Evolutionary conservation across 2,113 vertebrate genomes (phyloP), one percentile per base, ranked within the genome.

Genomic region (Ceuthmochares aereus): DNA sequence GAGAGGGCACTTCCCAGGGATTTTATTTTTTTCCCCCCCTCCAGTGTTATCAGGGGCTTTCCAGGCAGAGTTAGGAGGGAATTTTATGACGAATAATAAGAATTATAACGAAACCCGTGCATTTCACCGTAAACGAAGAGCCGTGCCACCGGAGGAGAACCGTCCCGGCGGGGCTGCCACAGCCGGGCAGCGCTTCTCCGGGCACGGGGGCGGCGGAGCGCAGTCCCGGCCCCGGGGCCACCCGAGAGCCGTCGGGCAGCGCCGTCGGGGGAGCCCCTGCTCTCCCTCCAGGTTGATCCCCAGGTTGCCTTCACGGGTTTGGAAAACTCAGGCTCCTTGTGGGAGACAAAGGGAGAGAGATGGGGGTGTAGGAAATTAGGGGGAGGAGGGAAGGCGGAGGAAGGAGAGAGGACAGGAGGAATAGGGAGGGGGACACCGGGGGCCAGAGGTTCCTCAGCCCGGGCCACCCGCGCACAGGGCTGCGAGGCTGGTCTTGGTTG

Each of bases 361-460:
- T 9, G 29, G 14, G 43, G 11, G 23, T 4, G 49, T 5, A 29
- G 25, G 32, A 17, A 8, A 43, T 26, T 49, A 51, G 20, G 55
- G 23, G 36, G 63, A 18, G 4, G 30, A 21, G 60, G 10, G 3
- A 30, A 78, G 20, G 11, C 17, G 21, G 26, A 58, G 56, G 55
- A 68, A 81, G 30, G 7, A 62, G 40, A 56, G 9, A 3, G 12
- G 15, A 42, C 14, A 43, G 36, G 17, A 70, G 19, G 14, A 16
- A 8, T 0, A 2, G 25, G 36, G 17, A 70, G 19, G 12, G 16
- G 8, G 0, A 2, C 29, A 52, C 45, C 1, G 6, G 10, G 10
- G 25, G 29, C 40, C 60, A 47, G 23, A 6, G 42, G 13, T 49
- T n/a, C 47, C 30, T 58, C 29, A 72, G 23, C 8, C 32, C 12